These are phyloP conservation scores for Pemphigus obesinymphae DNA, from an alignment of 1,140 invertebrate species.

Conservation along the genomic window DNA sequence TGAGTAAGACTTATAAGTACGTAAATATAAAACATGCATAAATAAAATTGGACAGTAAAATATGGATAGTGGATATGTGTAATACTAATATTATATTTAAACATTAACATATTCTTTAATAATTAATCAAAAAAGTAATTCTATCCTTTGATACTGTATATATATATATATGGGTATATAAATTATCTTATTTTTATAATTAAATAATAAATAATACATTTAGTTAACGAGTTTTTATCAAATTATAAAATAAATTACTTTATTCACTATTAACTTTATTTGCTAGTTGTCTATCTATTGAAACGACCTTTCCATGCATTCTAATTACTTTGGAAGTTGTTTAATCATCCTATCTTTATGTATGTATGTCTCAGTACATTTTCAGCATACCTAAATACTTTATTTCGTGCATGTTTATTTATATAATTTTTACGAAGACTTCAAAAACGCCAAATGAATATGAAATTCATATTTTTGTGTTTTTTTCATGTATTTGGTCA, in stretches of 20 bases:
- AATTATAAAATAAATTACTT: slow-evolving; percentile 2
- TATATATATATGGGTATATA: too few species aligned
- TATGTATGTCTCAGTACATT: background rate
- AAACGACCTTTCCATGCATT: background rate
- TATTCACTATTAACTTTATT: background rate
- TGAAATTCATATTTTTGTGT: background rate
- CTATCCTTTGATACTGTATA: background rate
- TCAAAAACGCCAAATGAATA: background rate
- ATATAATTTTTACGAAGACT: background rate
- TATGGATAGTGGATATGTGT: too few species aligned
- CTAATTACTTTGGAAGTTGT: slow-evolving; percentile 27
- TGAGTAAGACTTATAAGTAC: too few species aligned
- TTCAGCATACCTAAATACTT: slow-evolving; percentile 36
- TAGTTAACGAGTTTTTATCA: background rate
- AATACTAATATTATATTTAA: too few species aligned
- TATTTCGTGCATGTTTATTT: background rate
- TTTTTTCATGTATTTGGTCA: background rate
- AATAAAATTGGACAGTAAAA: too few species aligned
- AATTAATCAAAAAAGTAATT: background rate
- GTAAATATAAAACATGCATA: too few species aligned
- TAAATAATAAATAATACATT: background rate
- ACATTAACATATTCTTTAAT: too few species aligned
- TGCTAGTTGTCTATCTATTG: background rate
- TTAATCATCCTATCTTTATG: slow-evolving; percentile 19
- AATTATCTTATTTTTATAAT: background rate